phyloP scores from a whole-genome alignment of 2,797 vertebrate species.

The Peromyscus attwateri region DNA sequence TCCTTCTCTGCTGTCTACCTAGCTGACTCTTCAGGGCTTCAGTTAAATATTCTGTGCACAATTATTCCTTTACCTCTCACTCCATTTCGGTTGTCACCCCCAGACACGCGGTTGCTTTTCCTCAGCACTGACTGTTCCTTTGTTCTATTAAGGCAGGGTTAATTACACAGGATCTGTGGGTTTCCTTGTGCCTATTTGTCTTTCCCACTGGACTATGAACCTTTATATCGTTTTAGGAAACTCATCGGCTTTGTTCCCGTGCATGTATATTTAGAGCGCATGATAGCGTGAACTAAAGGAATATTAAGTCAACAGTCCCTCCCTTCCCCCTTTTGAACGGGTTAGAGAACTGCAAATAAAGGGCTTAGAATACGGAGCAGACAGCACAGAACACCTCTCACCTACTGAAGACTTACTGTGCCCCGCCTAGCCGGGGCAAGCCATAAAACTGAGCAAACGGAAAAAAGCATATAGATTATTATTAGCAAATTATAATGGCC shows the following conservation, averaged over 20 bases:
- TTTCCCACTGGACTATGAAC: slow-evolving; percentile 4
- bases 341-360: slow-evolving; percentile 11
- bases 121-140: background rate
- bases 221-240: background rate
- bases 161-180: background rate
- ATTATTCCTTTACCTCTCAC: background rate
- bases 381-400: background rate
- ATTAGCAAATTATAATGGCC: background rate
- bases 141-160: background rate
- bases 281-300: background rate
- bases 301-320: background rate
- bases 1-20: background rate
- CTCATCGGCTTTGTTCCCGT: background rate
- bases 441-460: background rate
- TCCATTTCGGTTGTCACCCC: background rate
- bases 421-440: background rate
- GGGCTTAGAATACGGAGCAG: background rate
- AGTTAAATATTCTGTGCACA: background rate
- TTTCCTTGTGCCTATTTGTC: background rate
- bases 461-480: background rate
- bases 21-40: background rate
- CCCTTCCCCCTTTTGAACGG: background rate
- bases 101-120: background rate
- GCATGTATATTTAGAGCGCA: background rate
- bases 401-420: background rate